These are phyloP conservation scores for Hyposoter didymator DNA, from an alignment of 2,888 invertebrate genomes.

Conservation along the genomic window DNA sequence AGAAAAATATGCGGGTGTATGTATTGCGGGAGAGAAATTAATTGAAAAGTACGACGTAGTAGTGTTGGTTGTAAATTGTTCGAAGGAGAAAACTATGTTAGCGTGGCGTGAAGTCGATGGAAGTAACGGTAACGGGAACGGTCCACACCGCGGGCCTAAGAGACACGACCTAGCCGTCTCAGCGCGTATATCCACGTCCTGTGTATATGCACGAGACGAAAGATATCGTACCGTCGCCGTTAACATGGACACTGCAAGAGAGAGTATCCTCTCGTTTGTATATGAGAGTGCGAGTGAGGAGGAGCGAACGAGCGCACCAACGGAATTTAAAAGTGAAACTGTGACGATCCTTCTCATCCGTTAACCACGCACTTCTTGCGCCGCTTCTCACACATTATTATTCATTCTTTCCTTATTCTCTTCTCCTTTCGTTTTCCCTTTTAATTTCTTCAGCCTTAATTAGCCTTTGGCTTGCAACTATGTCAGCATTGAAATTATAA, in stretches of 20 bases:
- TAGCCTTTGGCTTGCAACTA: neutral
- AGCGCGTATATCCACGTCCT: conserved; percentile 53
- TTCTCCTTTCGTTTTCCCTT: conserved; percentile 6
- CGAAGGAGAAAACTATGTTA: conserved; percentile 71
- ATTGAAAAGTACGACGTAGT: conserved; percentile 30
- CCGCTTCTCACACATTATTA: conserved; percentile 36
- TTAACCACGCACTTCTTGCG: conserved; percentile 2
- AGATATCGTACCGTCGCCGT: conserved; percentile 40
- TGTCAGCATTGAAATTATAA: neutral
- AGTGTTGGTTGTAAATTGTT: conserved; percentile 35
- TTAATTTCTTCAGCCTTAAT: neutral
- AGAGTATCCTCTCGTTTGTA: conserved; percentile 37
- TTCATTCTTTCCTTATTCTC: conserved; percentile 2
- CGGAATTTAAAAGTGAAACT: conserved; percentile 82
- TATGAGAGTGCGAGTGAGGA: conserved; percentile 64
- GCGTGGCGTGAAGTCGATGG: conserved; percentile 58
- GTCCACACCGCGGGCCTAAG: conserved; percentile 76
- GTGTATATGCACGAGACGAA: conserved; percentile 57
- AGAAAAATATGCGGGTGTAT: neutral
- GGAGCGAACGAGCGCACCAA: conserved; percentile 67
- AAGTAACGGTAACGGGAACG: conserved; percentile 79
- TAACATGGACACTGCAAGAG: conserved; percentile 43
- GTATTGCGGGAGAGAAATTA: conserved; percentile 13
- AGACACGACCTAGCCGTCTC: conserved; percentile 79
- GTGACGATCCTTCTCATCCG: conserved; percentile 73